Evolutionary conservation across 2,113 vertebrate genomes (phyloP).

Genomic region (Cacatua alba): DNA sequence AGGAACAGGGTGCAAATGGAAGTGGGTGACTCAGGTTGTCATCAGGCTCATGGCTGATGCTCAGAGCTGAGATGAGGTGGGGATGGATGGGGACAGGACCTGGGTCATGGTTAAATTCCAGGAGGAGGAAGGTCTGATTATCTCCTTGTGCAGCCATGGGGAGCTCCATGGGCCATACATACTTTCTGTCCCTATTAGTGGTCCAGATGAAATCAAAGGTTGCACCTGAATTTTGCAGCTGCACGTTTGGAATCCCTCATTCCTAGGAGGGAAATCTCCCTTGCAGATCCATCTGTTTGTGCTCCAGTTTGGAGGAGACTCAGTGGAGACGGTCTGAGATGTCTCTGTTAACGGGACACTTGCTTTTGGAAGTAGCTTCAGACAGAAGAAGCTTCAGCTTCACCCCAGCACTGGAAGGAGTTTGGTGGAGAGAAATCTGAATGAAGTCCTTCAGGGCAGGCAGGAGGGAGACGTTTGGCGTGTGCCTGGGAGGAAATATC

Average conservation of each 20-base stretch:
- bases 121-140: not conserved
- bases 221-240: not conserved
- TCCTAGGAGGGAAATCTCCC: not conserved
- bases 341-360: not conserved
- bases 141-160: not conserved
- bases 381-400: not conserved
- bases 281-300: not conserved
- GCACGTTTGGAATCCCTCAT: not conserved
- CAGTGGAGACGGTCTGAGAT: rapidly evolving
- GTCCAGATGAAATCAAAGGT: too few species aligned
- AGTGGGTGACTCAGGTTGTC: not conserved
- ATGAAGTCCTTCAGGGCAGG: not conserved
- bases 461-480: not conserved
- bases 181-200: not conserved
- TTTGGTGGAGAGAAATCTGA: not conserved
- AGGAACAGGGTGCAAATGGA: not conserved
- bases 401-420: not conserved
- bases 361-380: not conserved
- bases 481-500: not conserved
- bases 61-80: not conserved
- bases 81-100: not conserved
- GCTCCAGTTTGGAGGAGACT: not conserved
- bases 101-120: rapidly evolving
- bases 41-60: rapidly evolving
- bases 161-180: rapidly evolving